Evolutionary conservation across 2,888 invertebrate species (phyloP), one percentile per base, ranked within the genome.

Genomic region (Augochlorella aurata): DNA sequence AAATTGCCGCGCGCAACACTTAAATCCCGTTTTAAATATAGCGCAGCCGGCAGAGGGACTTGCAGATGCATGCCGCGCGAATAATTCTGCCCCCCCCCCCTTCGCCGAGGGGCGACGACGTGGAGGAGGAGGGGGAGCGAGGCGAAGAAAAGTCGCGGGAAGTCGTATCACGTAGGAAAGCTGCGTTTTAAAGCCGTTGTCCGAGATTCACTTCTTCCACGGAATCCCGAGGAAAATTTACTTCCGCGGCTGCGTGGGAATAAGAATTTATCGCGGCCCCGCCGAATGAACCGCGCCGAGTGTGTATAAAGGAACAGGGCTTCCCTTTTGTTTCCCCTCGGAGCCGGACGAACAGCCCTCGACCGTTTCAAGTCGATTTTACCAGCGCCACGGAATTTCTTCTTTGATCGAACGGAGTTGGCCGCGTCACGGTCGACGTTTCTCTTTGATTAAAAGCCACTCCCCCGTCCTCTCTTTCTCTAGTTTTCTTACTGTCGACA

Each of bases 161-260:
- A 74, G 50, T 79, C 58, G 65, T 52, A 52, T 80, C 75, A 75
- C 81, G 75, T 66, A 74, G 74, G n/a, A 18, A 71, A 67, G 70
- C 38, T 70, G 80, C 66, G 70, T 81, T 81, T 80, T 71, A 61
- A 71, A 50, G n/a, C 44, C 61, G n/a, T 61, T 52, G 29, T 29
- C 29, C 12, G 63, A 74, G 81, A 81, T 81, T 75, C 75, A 70
- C 74, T 65, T 79, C 47, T 47, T 44, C 61, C 52, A 10, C 12
- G 65, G 74, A 54, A 68, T 54, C 49, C 44, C 2, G 24, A 47
- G 29, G 29, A 81, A 63, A 79, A 79, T 79, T 79, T 81, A 74
- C 69, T 63, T 24, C 54, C 12, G 18, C 47, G 52, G 14, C 29
- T 54, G 79, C 68, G 29, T 14, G 63, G 52, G 63, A 68, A 79